These are phyloP conservation scores for Julus scanicus DNA, from an alignment of 2,888 invertebrate species.

Conservation along the genomic window DNA sequence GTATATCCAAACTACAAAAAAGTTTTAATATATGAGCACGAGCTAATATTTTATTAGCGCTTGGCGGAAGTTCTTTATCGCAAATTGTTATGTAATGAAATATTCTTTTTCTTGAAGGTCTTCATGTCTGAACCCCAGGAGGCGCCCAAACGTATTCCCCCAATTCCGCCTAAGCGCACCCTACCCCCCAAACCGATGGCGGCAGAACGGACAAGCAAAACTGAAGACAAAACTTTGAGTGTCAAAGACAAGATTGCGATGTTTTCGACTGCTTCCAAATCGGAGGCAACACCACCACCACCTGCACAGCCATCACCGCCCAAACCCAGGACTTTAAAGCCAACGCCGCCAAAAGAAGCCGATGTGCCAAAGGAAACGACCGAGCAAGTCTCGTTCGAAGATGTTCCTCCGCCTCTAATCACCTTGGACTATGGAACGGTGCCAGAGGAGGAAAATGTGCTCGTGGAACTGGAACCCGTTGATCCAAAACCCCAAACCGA, in stretches of 20 bases:
- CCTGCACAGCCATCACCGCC: conserved; percentile 43
- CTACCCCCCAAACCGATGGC: conserved; percentile 58
- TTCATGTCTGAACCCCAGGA: conserved; percentile 8
- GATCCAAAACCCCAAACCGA: conserved; percentile 13
- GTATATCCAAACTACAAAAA: too few relatives aligned
- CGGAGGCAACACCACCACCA: background rate
- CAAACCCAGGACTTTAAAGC: background rate
- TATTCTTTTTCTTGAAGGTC: background rate
- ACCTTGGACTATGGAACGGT: background rate
- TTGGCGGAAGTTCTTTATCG: background rate
- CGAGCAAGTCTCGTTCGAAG: background rate
- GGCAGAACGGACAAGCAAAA: conserved; percentile 51
- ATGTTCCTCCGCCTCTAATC: background rate
- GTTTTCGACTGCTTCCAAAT: conserved; percentile 72
- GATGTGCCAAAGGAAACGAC: conserved; percentile 36
- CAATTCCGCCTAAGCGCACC: conserved; percentile 59
- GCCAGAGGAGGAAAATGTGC: background rate
- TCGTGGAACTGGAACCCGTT: background rate
- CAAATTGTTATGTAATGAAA: background rate
- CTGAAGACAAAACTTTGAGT: conserved; percentile 66
- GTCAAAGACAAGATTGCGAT: conserved; percentile 88
- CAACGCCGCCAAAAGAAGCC: conserved; percentile 23
- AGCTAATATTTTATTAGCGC: too few relatives aligned
- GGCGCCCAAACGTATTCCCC: conserved; percentile 55
- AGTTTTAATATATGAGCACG: too few relatives aligned